Conservation (phyloP, 1,140 invertebrate species). For the Frieseomelitta varia region DNA sequence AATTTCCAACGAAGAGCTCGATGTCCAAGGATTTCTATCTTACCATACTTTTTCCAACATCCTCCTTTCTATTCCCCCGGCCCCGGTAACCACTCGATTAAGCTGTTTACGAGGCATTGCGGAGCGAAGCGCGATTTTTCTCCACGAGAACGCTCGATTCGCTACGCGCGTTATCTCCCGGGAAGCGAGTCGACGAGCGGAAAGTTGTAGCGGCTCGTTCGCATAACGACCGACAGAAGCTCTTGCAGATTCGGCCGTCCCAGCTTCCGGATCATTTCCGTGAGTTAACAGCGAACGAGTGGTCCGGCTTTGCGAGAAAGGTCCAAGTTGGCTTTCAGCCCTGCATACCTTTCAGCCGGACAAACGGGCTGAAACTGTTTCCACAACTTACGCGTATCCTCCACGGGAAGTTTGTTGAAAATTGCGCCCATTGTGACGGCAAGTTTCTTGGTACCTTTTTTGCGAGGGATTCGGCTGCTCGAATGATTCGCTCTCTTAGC, state of each 20-base stretch:
- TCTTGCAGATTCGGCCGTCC: slow-evolving; percentile 25
- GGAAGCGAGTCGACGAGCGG: slow-evolving; percentile 38
- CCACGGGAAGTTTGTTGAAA: slow-evolving; percentile 24
- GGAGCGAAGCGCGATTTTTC: slow-evolving; percentile 39
- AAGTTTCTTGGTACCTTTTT: background rate
- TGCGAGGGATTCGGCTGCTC: background rate
- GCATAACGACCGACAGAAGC: slow-evolving; percentile 56
- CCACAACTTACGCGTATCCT: slow-evolving; percentile 39
- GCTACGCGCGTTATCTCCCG: slow-evolving; percentile 23
- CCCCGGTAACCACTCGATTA: slow-evolving; percentile 33
- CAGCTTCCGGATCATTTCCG: slow-evolving; percentile 73
- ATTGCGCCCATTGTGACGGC: slow-evolving; percentile 22
- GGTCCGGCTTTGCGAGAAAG: background rate
- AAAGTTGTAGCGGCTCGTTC: slow-evolving; percentile 62
- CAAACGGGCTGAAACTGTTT: slow-evolving; percentile 43
- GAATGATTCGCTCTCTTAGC: background rate
- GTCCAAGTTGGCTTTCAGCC: slow-evolving; percentile 50
- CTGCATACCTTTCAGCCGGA: slow-evolving; percentile 42
- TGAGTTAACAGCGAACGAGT: slow-evolving; percentile 61
- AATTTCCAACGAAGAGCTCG: background rate
- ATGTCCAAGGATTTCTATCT: background rate
- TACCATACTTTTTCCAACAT: background rate
- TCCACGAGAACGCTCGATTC: slow-evolving; percentile 47
- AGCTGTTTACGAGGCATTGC: slow-evolving; percentile 31
- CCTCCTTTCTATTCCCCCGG: background rate